These are phyloP conservation scores for Hydrotaea diabolus DNA, from an alignment of 2,888 invertebrate species.

Conservation along the genomic window DNA sequence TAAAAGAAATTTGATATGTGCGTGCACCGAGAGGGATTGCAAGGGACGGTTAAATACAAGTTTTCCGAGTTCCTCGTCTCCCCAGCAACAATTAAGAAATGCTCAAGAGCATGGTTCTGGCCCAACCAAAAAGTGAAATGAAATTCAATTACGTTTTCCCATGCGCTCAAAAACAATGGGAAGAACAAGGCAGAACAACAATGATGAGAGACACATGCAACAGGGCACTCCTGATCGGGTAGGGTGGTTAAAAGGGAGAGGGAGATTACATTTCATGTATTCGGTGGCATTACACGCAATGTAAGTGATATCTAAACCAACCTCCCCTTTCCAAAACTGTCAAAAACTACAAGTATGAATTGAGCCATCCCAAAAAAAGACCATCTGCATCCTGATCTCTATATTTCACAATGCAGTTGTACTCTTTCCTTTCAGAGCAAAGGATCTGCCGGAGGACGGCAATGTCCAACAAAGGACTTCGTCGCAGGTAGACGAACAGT, in stretches of 20 bases:
- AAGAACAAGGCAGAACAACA: neutral
- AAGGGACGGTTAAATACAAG: neutral
- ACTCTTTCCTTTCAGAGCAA: conserved; percentile 15
- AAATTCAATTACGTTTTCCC: conserved; percentile 53
- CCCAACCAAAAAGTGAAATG: conserved; percentile 26
- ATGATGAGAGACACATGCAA: conserved; percentile 31
- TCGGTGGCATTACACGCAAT: conserved; percentile 64
- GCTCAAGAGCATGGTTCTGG: neutral
- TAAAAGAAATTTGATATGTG: conserved; percentile 7
- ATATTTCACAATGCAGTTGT: conserved; percentile 44
- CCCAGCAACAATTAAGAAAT: conserved; percentile 22
- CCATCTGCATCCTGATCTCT: conserved; percentile 71
- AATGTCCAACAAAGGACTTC: conserved; percentile 35
- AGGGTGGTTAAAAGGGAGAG: conserved; percentile 40
- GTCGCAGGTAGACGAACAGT: conserved; percentile 45
- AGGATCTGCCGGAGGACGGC: conserved; percentile 29
- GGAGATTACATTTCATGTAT: conserved; percentile 53
- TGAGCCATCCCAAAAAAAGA: conserved; percentile 61
- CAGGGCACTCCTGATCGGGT: neutral
- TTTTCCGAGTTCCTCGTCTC: neutral
- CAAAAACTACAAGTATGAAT: neutral
- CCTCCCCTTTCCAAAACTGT: conserved; percentile 40
- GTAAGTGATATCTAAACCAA: conserved; percentile 64
- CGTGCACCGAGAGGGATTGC: neutral
- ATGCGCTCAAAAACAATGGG: conserved; percentile 9